phyloP scores from a whole-genome alignment of 2,888 invertebrate genomes.

The Lithophane socia region DNA sequence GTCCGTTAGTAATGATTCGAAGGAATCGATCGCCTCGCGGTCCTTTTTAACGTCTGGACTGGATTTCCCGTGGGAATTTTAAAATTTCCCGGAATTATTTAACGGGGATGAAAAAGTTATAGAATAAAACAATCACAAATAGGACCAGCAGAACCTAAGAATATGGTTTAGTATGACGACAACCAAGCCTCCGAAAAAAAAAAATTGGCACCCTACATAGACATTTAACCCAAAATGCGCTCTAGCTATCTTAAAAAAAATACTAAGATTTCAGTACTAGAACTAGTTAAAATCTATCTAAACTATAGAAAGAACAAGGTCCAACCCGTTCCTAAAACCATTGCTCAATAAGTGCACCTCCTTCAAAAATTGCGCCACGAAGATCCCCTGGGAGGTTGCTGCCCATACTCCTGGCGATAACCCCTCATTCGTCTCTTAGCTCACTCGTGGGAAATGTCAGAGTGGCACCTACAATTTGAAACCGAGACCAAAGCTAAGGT shows the following conservation, averaged over 20 bases:
- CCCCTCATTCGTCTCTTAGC: conserved; percentile 43
- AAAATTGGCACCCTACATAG: background rate
- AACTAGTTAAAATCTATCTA: background rate
- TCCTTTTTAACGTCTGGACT: conserved; percentile 49
- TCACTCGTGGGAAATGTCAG: conserved; percentile 53
- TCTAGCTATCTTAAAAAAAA: background rate
- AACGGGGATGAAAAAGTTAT: background rate
- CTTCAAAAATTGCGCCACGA: conserved; percentile 23
- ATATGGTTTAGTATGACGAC: background rate
- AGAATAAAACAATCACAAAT: background rate
- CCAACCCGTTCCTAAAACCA: conserved; percentile 1
- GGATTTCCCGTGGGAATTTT: conserved; percentile 58
- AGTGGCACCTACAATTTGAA: conserved; percentile 50
- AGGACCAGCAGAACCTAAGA: too few relatives aligned
- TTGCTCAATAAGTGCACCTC: conserved; percentile 19
- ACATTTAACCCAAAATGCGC: background rate
- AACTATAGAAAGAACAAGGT: background rate
- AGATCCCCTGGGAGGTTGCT: conserved; percentile 18
- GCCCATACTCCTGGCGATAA: conserved; percentile 29
- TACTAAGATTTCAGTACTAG: background rate
- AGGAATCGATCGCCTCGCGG: conserved; percentile 49
- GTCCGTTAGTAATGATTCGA: conserved; percentile 51
- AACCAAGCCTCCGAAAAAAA: background rate
- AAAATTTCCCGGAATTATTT: conserved; percentile 11
- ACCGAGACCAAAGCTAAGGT: conserved; percentile 1